Evolutionary conservation across 2,888 invertebrate species (phyloP).

Genomic region (Nudaria mundana): DNA sequence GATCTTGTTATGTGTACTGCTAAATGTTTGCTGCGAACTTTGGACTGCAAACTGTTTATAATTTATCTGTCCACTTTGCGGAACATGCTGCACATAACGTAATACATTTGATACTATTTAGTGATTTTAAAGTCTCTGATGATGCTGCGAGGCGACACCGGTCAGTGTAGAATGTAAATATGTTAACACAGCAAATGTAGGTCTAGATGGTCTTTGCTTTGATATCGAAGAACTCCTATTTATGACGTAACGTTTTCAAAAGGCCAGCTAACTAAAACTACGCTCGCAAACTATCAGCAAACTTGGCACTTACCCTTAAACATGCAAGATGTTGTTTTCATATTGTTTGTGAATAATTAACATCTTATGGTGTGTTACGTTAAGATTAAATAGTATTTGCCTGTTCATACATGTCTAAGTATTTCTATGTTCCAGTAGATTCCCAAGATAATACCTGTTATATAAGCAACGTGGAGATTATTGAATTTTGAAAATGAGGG

Average conservation of each 20-base stretch:
- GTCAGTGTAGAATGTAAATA: too few species aligned
- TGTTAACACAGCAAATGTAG: too few species aligned
- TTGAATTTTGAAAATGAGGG: neutral
- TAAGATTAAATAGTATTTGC: conserved; percentile 1
- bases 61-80: neutral
- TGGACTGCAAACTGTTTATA: neutral
- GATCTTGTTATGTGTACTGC: neutral
- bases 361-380: conserved; percentile 1
- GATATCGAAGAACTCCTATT: too few species aligned
- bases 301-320: neutral
- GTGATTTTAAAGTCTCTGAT: too few species aligned
- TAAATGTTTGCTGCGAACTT: neutral
- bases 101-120: too few species aligned
- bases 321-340: conserved; percentile 4
- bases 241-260: too few species aligned
- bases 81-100: too few species aligned
- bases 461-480: neutral
- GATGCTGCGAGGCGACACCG: too few species aligned
- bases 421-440: neutral
- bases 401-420: neutral
- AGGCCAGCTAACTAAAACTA: neutral
- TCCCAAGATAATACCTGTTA: neutral
- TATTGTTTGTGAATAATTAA: conserved; percentile 10
- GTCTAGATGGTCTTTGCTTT: too few species aligned
- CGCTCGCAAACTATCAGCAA: neutral